Conservation (phyloP, 2,113 vertebrate genomes). For the Fregata magnificens region DNA sequence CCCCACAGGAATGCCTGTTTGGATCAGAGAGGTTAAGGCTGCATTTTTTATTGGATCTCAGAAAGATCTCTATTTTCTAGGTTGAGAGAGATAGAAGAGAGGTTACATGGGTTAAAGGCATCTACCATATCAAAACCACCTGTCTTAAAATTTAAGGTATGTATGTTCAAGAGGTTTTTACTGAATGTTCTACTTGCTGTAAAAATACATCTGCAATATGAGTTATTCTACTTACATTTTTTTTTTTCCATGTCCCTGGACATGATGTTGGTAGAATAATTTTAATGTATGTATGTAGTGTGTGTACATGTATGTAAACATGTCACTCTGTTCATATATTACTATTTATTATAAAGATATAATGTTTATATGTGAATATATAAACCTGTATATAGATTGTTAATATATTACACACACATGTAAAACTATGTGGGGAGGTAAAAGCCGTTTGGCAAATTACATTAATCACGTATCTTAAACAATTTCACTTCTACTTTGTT, state of each 20-base stretch:
- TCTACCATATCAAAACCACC: constrained; percentile 81
- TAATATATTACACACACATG: background rate
- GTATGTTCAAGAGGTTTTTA: background rate
- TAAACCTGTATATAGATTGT: background rate
- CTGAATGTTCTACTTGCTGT: background rate
- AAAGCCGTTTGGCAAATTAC: background rate
- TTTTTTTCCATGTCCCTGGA: background rate
- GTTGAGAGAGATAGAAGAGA: constrained; percentile 89
- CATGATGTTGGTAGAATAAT: background rate
- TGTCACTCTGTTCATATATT: background rate
- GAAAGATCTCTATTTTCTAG: constrained; percentile 72
- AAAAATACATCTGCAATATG: background rate
- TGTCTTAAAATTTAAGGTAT: constrained; percentile 95
- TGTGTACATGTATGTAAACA: background rate
- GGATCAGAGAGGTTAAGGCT: constrained; percentile 41
- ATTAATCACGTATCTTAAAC: background rate
- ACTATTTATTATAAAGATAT: background rate
- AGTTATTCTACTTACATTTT: background rate
- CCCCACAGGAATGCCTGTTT: constrained; percentile 16
- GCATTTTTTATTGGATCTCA: constrained; percentile 40
- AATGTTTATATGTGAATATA: background rate
- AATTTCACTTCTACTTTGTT: background rate
- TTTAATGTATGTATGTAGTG: background rate
- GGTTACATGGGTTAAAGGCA: constrained; percentile 83
- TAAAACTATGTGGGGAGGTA: background rate